Conservation (phyloP, 1,140 invertebrate genomes). For the Charaxes varanes region DNA sequence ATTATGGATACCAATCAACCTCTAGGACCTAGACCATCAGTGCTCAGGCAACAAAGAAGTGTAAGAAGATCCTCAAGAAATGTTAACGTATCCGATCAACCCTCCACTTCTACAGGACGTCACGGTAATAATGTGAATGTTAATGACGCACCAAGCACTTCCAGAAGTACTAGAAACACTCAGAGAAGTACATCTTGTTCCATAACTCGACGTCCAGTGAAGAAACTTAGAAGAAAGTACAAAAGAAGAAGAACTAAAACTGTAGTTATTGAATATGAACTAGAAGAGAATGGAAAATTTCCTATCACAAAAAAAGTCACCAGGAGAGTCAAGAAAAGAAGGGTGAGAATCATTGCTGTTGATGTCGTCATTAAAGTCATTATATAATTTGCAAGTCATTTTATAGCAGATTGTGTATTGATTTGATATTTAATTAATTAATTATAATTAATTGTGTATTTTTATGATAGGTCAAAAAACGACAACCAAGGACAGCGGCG, state of each 20-base stretch:
- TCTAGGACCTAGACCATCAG: conserved; percentile 34
- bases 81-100: conserved; percentile 42
- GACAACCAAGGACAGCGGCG: conserved; percentile 63
- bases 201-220: conserved; percentile 20
- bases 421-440: neutral
- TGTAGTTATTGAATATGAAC: conserved; percentile 74
- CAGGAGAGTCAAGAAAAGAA: conserved; percentile 57
- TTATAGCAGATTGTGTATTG: neutral
- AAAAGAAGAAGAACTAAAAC: conserved; percentile 61
- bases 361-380: neutral
- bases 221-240: conserved; percentile 34
- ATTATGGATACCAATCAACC: conserved; percentile 55
- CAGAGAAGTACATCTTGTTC: conserved; percentile 15
- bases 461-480: conserved; percentile 36
- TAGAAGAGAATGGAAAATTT: conserved; percentile 74
- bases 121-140: conserved; percentile 21
- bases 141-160: conserved; percentile 30
- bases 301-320: conserved; percentile 70
- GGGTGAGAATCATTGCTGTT: conserved; percentile 27
- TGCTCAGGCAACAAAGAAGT: conserved; percentile 27
- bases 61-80: conserved; percentile 29
- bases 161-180: conserved; percentile 17
- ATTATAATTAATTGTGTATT: neutral
- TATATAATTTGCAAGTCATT: neutral
- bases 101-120: conserved; percentile 73